Evolutionary conservation across 2,797 vertebrate genomes (phyloP).

Genomic region (Orestias chungarensis): DNA sequence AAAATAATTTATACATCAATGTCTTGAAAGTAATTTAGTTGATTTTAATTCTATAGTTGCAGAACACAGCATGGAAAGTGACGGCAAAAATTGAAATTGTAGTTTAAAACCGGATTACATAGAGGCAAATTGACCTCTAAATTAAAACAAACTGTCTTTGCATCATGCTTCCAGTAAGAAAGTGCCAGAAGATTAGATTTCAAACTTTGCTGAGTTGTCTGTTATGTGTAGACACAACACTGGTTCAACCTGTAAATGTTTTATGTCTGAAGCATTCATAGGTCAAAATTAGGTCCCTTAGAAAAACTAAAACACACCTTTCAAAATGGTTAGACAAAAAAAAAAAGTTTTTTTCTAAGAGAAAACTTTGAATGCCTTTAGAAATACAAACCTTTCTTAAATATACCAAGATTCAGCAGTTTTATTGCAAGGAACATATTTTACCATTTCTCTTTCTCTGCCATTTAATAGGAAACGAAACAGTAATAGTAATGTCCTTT

Average conservation of each 20-base stretch:
- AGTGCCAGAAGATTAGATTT: not conserved
- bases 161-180: not conserved
- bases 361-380: not conserved
- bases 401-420: not conserved
- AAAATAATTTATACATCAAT: not conserved
- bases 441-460: not conserved
- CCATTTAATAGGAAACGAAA: not conserved
- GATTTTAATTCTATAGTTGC: too few species aligned
- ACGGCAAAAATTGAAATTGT: not conserved
- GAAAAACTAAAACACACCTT: not conserved
- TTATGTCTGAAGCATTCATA: not conserved
- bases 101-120: not conserved
- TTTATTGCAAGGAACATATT: constrained; percentile 13
- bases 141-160: constrained; percentile 1
- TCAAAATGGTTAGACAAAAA: not conserved
- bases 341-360: too few species aligned
- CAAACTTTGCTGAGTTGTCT: not conserved
- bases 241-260: constrained; percentile 1
- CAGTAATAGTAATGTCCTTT: not conserved
- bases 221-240: not conserved
- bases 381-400: not conserved
- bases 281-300: not conserved
- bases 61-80: not conserved
- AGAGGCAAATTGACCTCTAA: not conserved
- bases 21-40: too few species aligned